phyloP scores from a whole-genome alignment of 2,113 vertebrate genomes.

The Muscicapa adusta region DNA sequence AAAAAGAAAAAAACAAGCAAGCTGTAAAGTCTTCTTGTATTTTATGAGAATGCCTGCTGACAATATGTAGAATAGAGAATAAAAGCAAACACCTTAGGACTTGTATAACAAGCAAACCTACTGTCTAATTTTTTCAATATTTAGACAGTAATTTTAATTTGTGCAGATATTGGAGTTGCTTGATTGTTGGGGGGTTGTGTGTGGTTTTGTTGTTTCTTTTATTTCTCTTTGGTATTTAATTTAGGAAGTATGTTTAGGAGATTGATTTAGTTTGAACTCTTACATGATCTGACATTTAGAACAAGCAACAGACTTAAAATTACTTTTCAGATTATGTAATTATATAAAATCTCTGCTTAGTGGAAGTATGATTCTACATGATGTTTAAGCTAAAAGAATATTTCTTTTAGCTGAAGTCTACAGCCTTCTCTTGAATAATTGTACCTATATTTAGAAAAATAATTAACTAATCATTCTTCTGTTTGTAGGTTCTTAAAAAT shows the following conservation, averaged over 20 bases:
- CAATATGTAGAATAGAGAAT: background rate
- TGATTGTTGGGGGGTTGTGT: background rate
- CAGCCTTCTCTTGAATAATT: background rate
- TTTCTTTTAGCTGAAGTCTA: background rate
- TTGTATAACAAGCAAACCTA: background rate
- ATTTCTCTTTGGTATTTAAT: background rate
- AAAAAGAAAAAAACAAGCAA: background rate
- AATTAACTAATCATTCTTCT: background rate
- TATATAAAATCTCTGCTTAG: background rate
- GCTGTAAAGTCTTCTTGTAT: background rate
- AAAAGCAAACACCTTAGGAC: background rate
- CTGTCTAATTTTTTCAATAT: background rate
- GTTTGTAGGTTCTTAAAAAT: background rate
- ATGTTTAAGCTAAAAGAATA: background rate
- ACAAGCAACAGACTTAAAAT: background rate
- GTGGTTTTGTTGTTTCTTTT: background rate
- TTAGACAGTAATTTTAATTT: background rate
- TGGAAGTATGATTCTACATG: background rate
- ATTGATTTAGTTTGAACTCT: background rate
- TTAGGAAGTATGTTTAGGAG: background rate
- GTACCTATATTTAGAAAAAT: background rate
- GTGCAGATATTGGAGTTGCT: background rate
- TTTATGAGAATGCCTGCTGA: background rate
- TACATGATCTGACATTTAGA: background rate
- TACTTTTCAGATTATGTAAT: background rate